Evolutionary conservation across 2,797 vertebrate genomes (phyloP).

Genomic region (Crocidura indochinensis): DNA sequence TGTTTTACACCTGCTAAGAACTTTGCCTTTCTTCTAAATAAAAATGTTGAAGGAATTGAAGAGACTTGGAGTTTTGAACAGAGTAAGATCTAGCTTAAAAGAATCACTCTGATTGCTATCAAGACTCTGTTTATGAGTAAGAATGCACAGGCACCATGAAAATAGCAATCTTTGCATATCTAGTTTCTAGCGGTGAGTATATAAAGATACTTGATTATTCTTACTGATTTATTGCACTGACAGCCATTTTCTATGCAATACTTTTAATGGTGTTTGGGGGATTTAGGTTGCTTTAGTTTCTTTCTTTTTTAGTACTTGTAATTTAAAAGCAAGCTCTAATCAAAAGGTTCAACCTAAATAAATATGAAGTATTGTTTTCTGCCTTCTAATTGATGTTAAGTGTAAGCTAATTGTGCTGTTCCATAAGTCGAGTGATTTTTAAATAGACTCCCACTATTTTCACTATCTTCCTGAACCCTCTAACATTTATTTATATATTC

Average conservation of each 20-base stretch:
- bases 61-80: not conserved
- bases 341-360: not conserved
- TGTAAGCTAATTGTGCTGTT: conserved; percentile 21
- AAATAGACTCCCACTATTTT: conserved; percentile 50
- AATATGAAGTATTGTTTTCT: conserved; percentile 30
- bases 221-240: not conserved
- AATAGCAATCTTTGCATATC: not conserved
- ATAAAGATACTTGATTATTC: not conserved
- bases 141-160: not conserved
- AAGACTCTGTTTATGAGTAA: not conserved
- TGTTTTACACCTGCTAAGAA: not conserved
- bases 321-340: not conserved
- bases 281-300: no score
- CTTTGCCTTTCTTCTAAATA: not conserved
- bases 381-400: not conserved
- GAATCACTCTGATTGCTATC: not conserved
- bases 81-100: not conserved
- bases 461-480: conserved; percentile 22
- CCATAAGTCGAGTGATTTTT: conserved; percentile 34
- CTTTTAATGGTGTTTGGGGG: not conserved
- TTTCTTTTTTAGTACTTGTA: not conserved
- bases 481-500: conserved; percentile 56
- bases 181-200: not conserved
- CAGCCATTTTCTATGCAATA: not conserved
- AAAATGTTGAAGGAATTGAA: not conserved